Percentiles rank a stretch among this genome's conserved stretches.
These are phyloP conservation scores for Gymnodraco acuticeps DNA, from an alignment of 2,797 vertebrate genomes.

Conservation along the genomic window DNA sequence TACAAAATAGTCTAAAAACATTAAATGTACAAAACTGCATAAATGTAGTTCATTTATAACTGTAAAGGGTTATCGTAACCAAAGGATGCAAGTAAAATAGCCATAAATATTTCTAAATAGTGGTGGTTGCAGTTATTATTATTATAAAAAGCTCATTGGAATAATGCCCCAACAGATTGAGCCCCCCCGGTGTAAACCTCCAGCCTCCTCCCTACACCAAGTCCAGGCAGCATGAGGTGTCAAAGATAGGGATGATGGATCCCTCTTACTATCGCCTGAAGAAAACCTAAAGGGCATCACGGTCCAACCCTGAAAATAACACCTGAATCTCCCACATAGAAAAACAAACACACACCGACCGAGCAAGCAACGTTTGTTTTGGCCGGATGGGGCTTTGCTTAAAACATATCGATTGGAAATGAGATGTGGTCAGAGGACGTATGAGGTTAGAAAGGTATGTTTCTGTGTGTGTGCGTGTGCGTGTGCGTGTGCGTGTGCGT, in stretches of 20 bases:
- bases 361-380: constrained; percentile 62
- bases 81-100: too few species aligned
- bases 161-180: too few species aligned
- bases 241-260: constrained; percentile 51
- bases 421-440: constrained; percentile 71
- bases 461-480: constrained; percentile 35
- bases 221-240: constrained; percentile 27
- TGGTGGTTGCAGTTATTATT: too few species aligned
- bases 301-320: constrained; percentile 49
- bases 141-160: too few species aligned
- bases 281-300: constrained; percentile 43
- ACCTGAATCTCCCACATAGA: constrained; percentile 36
- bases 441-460: constrained; percentile 50
- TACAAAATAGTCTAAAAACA: too few species aligned
- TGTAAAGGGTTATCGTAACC: too few species aligned
- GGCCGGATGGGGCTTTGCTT: constrained; percentile 50
- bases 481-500: constrained; percentile 32
- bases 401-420: constrained; percentile 77
- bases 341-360: constrained; percentile 65
- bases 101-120: too few species aligned
- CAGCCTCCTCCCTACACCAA: background rate
- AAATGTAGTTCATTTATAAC: too few species aligned
- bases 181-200: background rate
- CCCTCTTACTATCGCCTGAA: constrained; percentile 47
- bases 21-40: too few species aligned